Base-by-base conservation (phyloP, 1,140 invertebrate species). In the Hyles vespertilio region DNA sequence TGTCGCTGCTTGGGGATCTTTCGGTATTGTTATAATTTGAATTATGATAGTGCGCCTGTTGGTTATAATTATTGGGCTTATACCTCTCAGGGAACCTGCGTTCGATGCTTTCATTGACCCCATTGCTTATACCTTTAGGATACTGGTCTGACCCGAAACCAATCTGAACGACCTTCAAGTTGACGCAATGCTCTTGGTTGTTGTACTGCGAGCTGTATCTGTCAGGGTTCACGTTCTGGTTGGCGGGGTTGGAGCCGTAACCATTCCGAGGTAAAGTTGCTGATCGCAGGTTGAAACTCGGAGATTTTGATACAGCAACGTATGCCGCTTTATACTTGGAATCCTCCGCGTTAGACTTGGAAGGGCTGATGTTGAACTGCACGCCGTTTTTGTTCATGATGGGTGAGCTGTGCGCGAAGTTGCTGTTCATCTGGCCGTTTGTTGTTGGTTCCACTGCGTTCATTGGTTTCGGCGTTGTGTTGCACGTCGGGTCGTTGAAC, bases 251-350 rank as follows among this genome's bases (percentile, higher is more conserved):
- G 68, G 91, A 72, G 63, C 87, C 67, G 66, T 93, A 94, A 47
- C 93, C 92, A 67, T 94, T 95, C 48, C 94, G 90, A 0, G 94
- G 94, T 34, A 95, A 72, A 6, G 94, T 95, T 2, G 93, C 92
- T 2, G 94, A 93, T 36, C 93, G 77, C 5, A 91, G 73, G n/a
- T 92, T 92, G 58, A 89, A 88, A 61, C 84, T 89, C 0, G 91
- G 90, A 5, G 90, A 91, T 61, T 90, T 90, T 2, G 86, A 69
- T 5, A 87, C 75, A 12, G 77, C 66, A 11, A 74, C 71, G 56
- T 80, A 86, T 5, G 77, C 67, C 50, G 75, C 77, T 69, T 89
- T 88, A 65, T 79, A 89, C 53, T 87, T 89, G 7, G 82, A 84
- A 44, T 89, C 87, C 45, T 87, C 85, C 32, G 81, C 82, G 52